Base-by-base conservation (phyloP, 2,888 invertebrate genomes). In the Eupithecia insigniata region DNA sequence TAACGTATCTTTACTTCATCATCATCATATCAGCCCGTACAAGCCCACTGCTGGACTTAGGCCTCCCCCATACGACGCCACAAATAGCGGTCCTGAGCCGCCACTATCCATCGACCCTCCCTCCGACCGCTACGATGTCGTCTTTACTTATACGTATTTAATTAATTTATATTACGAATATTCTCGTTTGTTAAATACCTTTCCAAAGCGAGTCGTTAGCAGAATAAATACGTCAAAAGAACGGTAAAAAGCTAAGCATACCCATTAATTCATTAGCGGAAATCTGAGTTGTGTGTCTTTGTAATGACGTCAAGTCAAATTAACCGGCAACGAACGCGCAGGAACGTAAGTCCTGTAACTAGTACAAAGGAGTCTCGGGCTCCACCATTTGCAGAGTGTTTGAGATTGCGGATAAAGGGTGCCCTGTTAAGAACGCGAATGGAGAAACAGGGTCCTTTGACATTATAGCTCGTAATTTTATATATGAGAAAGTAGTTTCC, bases 401-500 rank as follows among this genome's bases (percentile, higher is more conserved):
- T 39, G 70, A 70, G 70, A 70, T 70, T 64, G 65, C 39, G 39
- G 58, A 70, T 70, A 69, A 65, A 64, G 64, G 64, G 64, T 5
- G 34, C 34, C 26, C 55, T 68, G 39, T 28, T 60, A 43, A 61
- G 68, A 43, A 61, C 39, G 18, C 18, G 62, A 62, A 69, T 32
- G 32, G 60, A n/a, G 22, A 69, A 55, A 69, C 64, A 69, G n/a
- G n/a, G 51, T 64, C 26, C 61, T 69, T 69, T 69, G 69, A 64
- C 51, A 64, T 64, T 64, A 39, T 39, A 66, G 51, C 55, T 39
- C 16, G 51, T 66, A 43, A 66, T 66, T 51, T 66, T 66, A 51
- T 66, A 30, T n/a, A 55, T 32, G 32, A 66, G 55, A 32, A 39
- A 39, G 34, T 22, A 62, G 32, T 55, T 55, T 14, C 22, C 14